Evolutionary conservation across 2,888 invertebrate genomes (phyloP).

Genomic region (Leucozona laternaria): DNA sequence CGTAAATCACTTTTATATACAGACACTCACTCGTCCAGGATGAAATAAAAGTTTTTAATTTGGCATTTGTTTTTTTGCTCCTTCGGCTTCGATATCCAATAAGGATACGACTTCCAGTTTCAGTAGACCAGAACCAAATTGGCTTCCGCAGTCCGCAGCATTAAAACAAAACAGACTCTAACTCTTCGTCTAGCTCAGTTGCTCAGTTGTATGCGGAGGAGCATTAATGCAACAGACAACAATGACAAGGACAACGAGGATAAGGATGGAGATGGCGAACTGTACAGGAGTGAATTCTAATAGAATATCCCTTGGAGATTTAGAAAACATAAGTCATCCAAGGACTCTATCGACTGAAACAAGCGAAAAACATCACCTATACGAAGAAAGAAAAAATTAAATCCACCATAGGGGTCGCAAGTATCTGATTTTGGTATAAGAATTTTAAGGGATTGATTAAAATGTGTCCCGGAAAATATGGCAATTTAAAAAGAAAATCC

Average conservation of each 20-base stretch:
- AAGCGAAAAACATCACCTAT: constrained; percentile 2
- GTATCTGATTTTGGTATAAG: neutral
- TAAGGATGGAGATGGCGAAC: neutral
- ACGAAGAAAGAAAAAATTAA: neutral
- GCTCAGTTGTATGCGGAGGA: neutral
- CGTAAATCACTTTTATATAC: constrained; percentile 63
- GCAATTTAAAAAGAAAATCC: no score
- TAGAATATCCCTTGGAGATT: constrained; percentile 50
- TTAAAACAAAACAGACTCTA: constrained; percentile 71
- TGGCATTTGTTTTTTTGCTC: constrained; percentile 54
- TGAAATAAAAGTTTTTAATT: constrained; percentile 70
- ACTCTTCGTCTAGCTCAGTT: neutral
- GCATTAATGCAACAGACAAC: constrained; percentile 64
- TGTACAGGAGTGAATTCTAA: constrained; percentile 5
- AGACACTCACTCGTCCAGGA: constrained; percentile 10
- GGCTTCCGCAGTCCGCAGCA: constrained; percentile 73
- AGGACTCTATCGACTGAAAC: constrained; percentile 63
- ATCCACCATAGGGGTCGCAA: neutral
- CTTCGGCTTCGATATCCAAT: constrained; percentile 43
- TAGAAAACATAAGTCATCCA: constrained; percentile 72
- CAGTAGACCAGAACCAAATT: constrained; percentile 75
- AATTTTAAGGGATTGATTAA: neutral
- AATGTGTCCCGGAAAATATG: no score
- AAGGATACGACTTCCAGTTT: constrained; percentile 69
- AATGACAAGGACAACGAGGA: constrained; percentile 56